These are phyloP conservation scores for Ceraclea dissimilis DNA, from an alignment of 2,888 invertebrate species.

Conservation along the genomic window DNA sequence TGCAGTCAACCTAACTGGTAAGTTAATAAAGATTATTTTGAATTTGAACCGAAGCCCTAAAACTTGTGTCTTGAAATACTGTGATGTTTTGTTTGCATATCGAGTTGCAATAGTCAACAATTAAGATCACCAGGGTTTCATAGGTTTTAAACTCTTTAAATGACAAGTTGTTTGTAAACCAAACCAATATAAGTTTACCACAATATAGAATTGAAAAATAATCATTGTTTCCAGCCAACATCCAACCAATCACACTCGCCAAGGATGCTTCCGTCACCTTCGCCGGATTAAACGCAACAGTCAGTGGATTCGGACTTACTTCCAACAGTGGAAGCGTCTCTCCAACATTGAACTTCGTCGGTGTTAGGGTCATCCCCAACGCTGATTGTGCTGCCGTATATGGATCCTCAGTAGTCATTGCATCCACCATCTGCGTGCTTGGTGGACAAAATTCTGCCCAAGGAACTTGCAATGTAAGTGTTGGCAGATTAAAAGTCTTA, in stretches of 20 bases:
- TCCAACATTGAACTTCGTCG: conserved; percentile 37
- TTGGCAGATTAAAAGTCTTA: neutral
- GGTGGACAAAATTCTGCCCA: conserved; percentile 40
- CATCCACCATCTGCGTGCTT: conserved; percentile 35
- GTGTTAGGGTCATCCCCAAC: conserved; percentile 38
- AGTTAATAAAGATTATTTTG: neutral
- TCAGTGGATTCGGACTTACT: conserved; percentile 18
- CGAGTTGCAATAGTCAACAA: too few relatives aligned
- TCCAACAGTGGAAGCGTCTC: conserved; percentile 31
- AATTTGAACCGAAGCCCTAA: neutral
- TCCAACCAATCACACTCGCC: conserved; percentile 15
- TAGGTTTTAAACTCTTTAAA: too few relatives aligned
- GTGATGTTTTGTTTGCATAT: too few relatives aligned
- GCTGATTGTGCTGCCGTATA: conserved; percentile 31
- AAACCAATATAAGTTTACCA: too few relatives aligned
- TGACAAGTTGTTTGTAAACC: too few relatives aligned
- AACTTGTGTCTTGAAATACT: too few relatives aligned
- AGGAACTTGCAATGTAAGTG: conserved; percentile 23
- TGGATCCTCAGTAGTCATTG: conserved; percentile 30
- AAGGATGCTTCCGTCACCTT: conserved; percentile 1
- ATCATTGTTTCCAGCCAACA: conserved; percentile 12
- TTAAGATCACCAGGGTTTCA: too few relatives aligned
- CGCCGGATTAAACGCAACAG: conserved; percentile 5
- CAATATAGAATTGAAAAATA: too few relatives aligned
- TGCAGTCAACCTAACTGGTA: conserved; percentile 30